Conservation (phyloP, 2,113 vertebrate genomes). For the Varanus komodoensis region DNA sequence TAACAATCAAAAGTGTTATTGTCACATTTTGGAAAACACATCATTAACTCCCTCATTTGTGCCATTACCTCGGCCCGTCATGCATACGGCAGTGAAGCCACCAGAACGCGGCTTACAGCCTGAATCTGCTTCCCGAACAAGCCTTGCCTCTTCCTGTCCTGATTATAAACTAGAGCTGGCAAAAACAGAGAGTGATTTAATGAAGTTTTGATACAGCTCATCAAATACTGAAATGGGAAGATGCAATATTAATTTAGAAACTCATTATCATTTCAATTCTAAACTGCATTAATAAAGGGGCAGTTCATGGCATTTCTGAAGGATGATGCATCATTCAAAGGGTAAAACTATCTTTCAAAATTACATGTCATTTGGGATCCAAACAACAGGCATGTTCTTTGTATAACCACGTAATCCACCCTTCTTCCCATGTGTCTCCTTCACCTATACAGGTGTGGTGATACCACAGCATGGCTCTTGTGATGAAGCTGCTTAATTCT, state of each 20-base stretch:
- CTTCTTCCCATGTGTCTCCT: slow-evolving; percentile 24
- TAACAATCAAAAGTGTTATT: slow-evolving; percentile 36
- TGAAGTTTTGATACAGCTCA: slow-evolving; percentile 77
- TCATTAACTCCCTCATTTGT: slow-evolving; percentile 58
- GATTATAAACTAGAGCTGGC: slow-evolving; percentile 53
- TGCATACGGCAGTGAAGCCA: background rate
- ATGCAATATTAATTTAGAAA: slow-evolving; percentile 74
- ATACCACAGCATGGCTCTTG: background rate
- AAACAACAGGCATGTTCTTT: slow-evolving; percentile 64
- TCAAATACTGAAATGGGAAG: slow-evolving; percentile 72
- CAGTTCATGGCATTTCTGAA: slow-evolving; percentile 62
- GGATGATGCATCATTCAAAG: slow-evolving; percentile 68
- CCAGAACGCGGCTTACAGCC: background rate
- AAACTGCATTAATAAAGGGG: slow-evolving; percentile 67
- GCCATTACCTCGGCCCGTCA: background rate
- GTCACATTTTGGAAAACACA: slow-evolving; percentile 18
- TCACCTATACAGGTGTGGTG: slow-evolving; percentile 23
- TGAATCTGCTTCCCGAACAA: background rate
- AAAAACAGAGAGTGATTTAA: slow-evolving; percentile 70
- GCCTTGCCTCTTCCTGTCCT: slow-evolving; percentile 34
- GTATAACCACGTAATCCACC: slow-evolving; percentile 60
- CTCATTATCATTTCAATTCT: slow-evolving; percentile 72
- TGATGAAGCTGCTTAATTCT: background rate
- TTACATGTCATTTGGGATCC: slow-evolving; percentile 71
- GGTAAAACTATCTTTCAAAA: slow-evolving; percentile 66